Evolutionary conservation across 2,888 invertebrate genomes (phyloP).

Genomic region (Bellardia pandia): DNA sequence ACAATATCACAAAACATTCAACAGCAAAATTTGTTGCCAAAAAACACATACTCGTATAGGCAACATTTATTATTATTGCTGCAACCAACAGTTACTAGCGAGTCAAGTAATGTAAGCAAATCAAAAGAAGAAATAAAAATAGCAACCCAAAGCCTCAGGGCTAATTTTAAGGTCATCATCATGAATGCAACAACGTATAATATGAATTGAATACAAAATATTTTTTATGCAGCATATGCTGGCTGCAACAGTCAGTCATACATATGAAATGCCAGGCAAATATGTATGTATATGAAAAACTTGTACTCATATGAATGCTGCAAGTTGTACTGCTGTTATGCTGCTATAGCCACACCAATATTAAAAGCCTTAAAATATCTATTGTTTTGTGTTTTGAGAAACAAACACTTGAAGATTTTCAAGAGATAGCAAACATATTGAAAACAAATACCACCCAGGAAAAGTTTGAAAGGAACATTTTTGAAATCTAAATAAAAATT

Average conservation of each 20-base stretch:
- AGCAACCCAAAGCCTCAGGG: constrained; percentile 71
- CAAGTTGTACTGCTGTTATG: not conserved
- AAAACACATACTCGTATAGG: not conserved
- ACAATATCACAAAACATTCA: constrained; percentile 58
- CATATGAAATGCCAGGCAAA: constrained; percentile 1
- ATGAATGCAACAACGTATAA: constrained; percentile 33
- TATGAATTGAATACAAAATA: constrained; percentile 9
- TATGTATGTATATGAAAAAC: constrained; percentile 7
- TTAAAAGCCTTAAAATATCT: constrained; percentile 21
- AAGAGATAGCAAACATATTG: constrained; percentile 49
- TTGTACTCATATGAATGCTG: not conserved
- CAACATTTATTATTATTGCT: constrained; percentile 34
- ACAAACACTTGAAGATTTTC: constrained; percentile 42
- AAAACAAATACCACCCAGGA: constrained; percentile 56
- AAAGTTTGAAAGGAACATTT: not conserved
- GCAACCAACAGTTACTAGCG: constrained; percentile 49
- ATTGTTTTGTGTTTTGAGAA: constrained; percentile 44
- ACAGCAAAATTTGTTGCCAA: constrained; percentile 55
- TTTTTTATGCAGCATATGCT: constrained; percentile 28
- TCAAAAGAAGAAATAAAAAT: constrained; percentile 42
- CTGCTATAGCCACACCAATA: constrained; percentile 28
- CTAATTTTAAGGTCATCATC: constrained; percentile 71
- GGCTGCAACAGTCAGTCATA: constrained; percentile 22
- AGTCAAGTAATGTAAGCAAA: constrained; percentile 42
- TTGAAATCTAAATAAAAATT: not conserved